Conservation (phyloP, 2,888 invertebrate genomes). For the Thalpophila matura region DNA sequence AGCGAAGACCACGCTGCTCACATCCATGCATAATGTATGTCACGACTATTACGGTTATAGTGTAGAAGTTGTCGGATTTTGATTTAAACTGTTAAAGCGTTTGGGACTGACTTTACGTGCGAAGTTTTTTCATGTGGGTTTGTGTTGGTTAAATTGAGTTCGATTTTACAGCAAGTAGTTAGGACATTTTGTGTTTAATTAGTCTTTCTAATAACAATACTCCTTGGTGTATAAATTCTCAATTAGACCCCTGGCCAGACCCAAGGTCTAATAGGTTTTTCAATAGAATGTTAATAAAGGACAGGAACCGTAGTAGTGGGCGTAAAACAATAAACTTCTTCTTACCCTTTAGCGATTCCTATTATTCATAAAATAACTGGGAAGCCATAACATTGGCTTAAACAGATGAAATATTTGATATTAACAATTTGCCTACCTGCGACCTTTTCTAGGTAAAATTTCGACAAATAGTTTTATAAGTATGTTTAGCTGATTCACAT, state of each 20-base stretch:
- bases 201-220: not conserved
- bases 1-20: constrained; percentile 56
- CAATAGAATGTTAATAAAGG: not conserved
- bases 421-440: constrained; percentile 2
- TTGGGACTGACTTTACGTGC: constrained; percentile 20
- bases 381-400: not conserved
- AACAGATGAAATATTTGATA: not conserved
- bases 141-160: not conserved
- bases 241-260: not conserved
- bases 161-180: not conserved
- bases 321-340: not conserved
- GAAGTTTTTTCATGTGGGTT: constrained; percentile 8
- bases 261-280: not conserved
- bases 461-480: not conserved
- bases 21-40: constrained; percentile 63
- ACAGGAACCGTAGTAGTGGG: not conserved
- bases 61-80: constrained; percentile 55
- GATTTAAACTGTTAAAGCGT: constrained; percentile 56
- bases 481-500: not conserved
- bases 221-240: not conserved
- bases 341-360: constrained; percentile 1
- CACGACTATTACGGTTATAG: constrained; percentile 52
- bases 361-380: not conserved
- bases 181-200: not conserved
- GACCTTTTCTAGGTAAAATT: not conserved